These are phyloP conservation scores for Abrostola triplasia DNA, from an alignment of 2,888 invertebrate genomes.

Conservation along the genomic window DNA sequence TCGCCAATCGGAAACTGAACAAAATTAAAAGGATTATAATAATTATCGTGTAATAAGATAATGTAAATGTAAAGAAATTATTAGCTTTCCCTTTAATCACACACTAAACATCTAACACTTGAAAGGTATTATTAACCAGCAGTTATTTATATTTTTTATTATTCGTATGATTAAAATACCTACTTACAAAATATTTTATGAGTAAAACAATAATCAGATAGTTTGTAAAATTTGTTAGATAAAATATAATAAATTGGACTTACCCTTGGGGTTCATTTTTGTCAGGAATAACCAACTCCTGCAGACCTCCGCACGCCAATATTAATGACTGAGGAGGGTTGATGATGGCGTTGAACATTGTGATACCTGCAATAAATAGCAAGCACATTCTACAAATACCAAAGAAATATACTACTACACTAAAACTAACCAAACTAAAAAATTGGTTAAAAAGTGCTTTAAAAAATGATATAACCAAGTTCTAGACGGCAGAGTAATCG, in stretches of 20 bases:
- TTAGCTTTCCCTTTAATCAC: too few relatives aligned
- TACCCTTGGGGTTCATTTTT: slow-evolving; percentile 93
- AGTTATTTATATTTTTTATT: too few relatives aligned
- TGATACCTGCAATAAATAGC: slow-evolving; percentile 88
- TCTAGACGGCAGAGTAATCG: too few relatives aligned
- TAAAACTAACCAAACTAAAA: background rate
- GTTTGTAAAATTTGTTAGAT: too few relatives aligned
- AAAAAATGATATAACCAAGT: too few relatives aligned
- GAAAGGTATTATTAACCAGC: too few relatives aligned
- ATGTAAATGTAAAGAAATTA: too few relatives aligned
- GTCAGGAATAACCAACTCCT: slow-evolving; percentile 92
- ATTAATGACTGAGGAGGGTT: slow-evolving; percentile 99
- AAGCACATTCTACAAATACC: background rate
- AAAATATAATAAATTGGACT: slow-evolving; percentile 52
- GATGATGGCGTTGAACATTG: slow-evolving; percentile 97
- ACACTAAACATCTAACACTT: too few relatives aligned
- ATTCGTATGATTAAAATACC: too few relatives aligned
- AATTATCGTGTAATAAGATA: background rate
- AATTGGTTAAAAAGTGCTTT: too few relatives aligned
- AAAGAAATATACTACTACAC: background rate
- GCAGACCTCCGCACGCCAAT: slow-evolving; percentile 95
- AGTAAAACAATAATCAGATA: too few relatives aligned
- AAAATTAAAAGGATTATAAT: background rate
- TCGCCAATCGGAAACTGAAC: slow-evolving; percentile 91
- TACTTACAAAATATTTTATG: too few relatives aligned